Percentiles rank a stretch among this genome's conserved stretches.
Evolutionary conservation across 2,888 invertebrate species (phyloP).

Genomic region (Gnatocerus cornutus): DNA sequence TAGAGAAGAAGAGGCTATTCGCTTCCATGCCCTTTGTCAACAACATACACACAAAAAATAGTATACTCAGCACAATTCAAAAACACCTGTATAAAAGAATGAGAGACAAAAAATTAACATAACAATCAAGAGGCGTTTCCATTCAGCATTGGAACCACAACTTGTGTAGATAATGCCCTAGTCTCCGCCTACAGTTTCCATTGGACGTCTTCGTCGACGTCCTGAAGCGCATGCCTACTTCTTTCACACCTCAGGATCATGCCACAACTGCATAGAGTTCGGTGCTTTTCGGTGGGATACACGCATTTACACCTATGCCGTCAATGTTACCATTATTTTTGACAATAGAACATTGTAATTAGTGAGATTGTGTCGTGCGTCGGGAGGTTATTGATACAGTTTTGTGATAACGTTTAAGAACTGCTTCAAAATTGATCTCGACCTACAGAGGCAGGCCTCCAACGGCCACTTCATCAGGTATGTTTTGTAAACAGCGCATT

Average conservation of each 20-base stretch:
- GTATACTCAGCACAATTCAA: slow-evolving; percentile 63
- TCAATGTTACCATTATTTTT: slow-evolving; percentile 44
- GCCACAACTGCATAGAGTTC: slow-evolving; percentile 64
- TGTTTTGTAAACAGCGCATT: slow-evolving; percentile 43
- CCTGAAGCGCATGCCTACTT: slow-evolving; percentile 63
- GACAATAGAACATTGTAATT: slow-evolving; percentile 43
- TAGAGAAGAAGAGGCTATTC: slow-evolving; percentile 41
- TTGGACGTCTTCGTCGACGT: slow-evolving; percentile 62
- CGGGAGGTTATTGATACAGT: slow-evolving; percentile 16
- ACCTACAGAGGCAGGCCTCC: slow-evolving; percentile 83
- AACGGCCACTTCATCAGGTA: slow-evolving; percentile 85
- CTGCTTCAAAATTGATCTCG: slow-evolving; percentile 83
- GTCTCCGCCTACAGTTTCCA: slow-evolving; percentile 64
- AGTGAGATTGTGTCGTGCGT: slow-evolving; percentile 50
- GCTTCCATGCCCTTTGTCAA: slow-evolving; percentile 54
- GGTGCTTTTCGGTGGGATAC: slow-evolving; percentile 67
- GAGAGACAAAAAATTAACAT: slow-evolving; percentile 72
- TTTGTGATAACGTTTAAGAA: slow-evolving; percentile 61
- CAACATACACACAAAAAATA: slow-evolving; percentile 50
- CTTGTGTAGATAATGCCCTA: slow-evolving; percentile 67
- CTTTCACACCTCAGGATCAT: slow-evolving; percentile 48
- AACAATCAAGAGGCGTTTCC: slow-evolving; percentile 69
- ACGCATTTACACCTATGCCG: slow-evolving; percentile 58
- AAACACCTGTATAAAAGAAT: slow-evolving; percentile 71
- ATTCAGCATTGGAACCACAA: slow-evolving; percentile 68